Evolutionary conservation across 2,113 vertebrate genomes (phyloP), one percentile per base, ranked within the genome.

Genomic region (Cryptomyrus ogoouensis): DNA sequence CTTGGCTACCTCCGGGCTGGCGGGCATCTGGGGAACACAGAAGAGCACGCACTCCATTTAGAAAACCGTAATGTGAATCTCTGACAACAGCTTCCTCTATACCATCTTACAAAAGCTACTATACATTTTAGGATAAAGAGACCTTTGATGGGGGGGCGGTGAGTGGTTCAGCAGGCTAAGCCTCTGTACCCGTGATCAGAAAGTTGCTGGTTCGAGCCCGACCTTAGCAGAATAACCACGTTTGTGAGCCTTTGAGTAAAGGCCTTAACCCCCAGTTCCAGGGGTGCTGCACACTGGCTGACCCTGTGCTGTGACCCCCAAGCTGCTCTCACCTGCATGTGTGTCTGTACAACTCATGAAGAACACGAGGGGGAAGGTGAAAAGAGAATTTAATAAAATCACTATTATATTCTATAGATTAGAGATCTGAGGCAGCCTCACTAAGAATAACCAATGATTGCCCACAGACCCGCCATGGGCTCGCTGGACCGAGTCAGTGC

Each of bases 1-100:
- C 89, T 95, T 94, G 13, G 94, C 92, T 0, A 96, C 94, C 89
- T 95, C 93, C 0, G 92, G 91, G 88, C 96, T 95, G 92, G 92
- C 5, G 5, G 90, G 90, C 92, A 96, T 96, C 98, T 99, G 93
- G 89, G 91, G 46, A 19, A 85, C 44, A 89, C 50, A 42, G 90
- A 90, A 39, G 39, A 35, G 46, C 12, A 90, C 8, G 31, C 66
- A 44, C 46, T 50, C n/a, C n/a, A 31, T 12, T 47, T n/a, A 35
- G 44, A 52, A 87, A 90, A 58, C 39, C 17, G 8, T 77, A 39
- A 85, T 3, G 24, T n/a, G 19, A 85, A 50, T 10, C 19, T n/a
- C 50, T 6, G 35, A 80, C 13, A 77, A 19, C 27, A 42, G 74
- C 74, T 42, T 80, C 35, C 2, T 39, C 31, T 42, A 80, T 42